phyloP scores from a whole-genome alignment of 1,140 invertebrate species.

The Ectropis grisescens region DNA sequence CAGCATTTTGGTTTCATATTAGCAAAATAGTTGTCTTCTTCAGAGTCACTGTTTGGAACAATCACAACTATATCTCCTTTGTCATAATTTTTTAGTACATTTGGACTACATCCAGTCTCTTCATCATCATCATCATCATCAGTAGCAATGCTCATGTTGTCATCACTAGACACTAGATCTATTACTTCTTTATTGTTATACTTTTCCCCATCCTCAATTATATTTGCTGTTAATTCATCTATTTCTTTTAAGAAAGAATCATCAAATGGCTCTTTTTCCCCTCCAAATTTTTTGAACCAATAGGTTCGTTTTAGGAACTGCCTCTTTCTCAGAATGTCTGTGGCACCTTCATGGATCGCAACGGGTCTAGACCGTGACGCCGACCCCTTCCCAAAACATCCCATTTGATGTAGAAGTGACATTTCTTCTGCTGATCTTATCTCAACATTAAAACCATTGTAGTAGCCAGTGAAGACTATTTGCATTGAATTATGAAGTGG shows the following conservation, averaged over 20 bases:
- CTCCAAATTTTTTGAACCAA: conserved; percentile 69
- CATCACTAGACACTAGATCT: conserved; percentile 49
- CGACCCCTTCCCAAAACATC: conserved; percentile 82
- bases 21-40: conserved; percentile 75
- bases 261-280: conserved; percentile 28
- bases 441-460: conserved; percentile 76
- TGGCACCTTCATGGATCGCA: conserved; percentile 46
- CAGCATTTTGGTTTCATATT: conserved; percentile 73
- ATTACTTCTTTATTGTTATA: conserved; percentile 34
- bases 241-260: conserved; percentile 42
- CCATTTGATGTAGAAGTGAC: conserved; percentile 75
- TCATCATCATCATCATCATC: conserved; percentile 15
- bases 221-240: conserved; percentile 30
- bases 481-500: conserved; percentile 48
- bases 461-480: conserved; percentile 72
- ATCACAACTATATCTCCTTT: conserved; percentile 69
- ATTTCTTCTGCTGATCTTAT: conserved; percentile 74
- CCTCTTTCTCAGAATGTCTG: conserved; percentile 66
- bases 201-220: conserved; percentile 33
- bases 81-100: conserved; percentile 16
- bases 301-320: conserved; percentile 71
- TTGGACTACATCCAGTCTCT: conserved; percentile 10
- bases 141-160: conserved; percentile 15
- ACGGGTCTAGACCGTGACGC: conserved; percentile 73
- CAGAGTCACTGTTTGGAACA: conserved; percentile 76